Evolutionary conservation across 2,113 vertebrate genomes (phyloP), one percentile per base, ranked within the genome.

Genomic region (Stigmatopora nigra): DNA sequence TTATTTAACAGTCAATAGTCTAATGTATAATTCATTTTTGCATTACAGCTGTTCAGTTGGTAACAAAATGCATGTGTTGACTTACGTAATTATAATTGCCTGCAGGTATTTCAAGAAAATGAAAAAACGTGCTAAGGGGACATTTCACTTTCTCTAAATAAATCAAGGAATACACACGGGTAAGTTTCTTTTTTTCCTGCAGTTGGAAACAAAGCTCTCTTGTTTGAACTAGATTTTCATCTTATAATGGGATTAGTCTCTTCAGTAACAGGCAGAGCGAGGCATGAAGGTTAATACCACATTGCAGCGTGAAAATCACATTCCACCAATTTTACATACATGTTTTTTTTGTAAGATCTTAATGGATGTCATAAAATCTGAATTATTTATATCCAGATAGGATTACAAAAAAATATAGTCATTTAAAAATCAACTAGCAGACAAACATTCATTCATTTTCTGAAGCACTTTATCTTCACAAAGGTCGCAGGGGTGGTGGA

Each of bases 201-300:
- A n/a, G 52, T 46, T 51, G 52, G 70, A 75, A 58, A 86, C 82
- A 86, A 80, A 84, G 80, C 52, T 63, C 16, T 31, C 45, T 67
- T 88, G 82, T 86, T 82, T 44, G 16, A 75, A 64, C 7, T 36
- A 71, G 70, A 48, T 81, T 84, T 86, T 66, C 73, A 67, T 79
- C 76, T 79, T 75, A 71, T 82, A 75, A 84, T 70, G 7, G 70
- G 84, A 83, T 87, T 86, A 88, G 76, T 48, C 57, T 69, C 31
- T 79, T 72, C 15, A 79, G 79, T 72, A 84, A 81, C 75, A 71
- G 72, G 74, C 71, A 12, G 44, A 46, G 68, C 46, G 35, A 78
- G 73, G 75, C 53, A 70, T 68, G 63, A 61, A 47, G 52, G 72
- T 60, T 63, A n/a, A 62, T 5, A 35, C 44, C 70, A 68, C 56